Evolutionary conservation across 2,888 invertebrate species (phyloP).

Genomic region (Sminthurinus aureus): DNA sequence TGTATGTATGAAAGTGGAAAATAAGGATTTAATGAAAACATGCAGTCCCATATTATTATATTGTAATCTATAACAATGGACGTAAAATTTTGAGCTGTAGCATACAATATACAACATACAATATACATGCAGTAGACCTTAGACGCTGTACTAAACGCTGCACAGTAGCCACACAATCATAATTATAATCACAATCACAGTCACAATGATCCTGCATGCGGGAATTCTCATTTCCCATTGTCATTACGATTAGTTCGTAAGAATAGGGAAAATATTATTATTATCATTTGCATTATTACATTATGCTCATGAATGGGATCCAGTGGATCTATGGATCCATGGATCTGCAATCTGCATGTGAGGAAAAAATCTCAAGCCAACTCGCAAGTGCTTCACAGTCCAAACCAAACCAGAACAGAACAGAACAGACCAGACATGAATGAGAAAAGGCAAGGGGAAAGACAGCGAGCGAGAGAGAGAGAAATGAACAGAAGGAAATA

Average conservation of each 20-base stretch:
- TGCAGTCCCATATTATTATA: too few relatives aligned
- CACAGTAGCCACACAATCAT: too few relatives aligned
- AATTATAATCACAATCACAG: too few relatives aligned
- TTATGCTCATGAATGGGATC: background rate
- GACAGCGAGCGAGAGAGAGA: background rate
- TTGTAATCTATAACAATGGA: too few relatives aligned
- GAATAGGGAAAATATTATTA: constrained; percentile 1
- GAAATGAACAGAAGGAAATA: background rate
- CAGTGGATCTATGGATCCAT: background rate
- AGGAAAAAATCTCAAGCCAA: background rate
- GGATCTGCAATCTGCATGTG: background rate
- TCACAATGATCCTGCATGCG: too few relatives aligned
- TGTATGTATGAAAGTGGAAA: too few relatives aligned
- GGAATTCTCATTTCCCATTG: background rate
- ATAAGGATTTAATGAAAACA: too few relatives aligned
- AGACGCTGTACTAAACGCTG: too few relatives aligned
- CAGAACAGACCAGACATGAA: background rate
- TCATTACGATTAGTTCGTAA: background rate
- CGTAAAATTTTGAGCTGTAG: too few relatives aligned
- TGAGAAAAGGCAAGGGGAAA: background rate
- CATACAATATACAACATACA: too few relatives aligned
- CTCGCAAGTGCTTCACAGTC: background rate
- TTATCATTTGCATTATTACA: background rate
- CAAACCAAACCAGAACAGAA: background rate
- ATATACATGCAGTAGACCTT: too few relatives aligned